Percentiles rank a stretch among this genome's conserved stretches.
phyloP scores from a whole-genome alignment of 1,140 invertebrate species.

The Littorina saxatilis region DNA sequence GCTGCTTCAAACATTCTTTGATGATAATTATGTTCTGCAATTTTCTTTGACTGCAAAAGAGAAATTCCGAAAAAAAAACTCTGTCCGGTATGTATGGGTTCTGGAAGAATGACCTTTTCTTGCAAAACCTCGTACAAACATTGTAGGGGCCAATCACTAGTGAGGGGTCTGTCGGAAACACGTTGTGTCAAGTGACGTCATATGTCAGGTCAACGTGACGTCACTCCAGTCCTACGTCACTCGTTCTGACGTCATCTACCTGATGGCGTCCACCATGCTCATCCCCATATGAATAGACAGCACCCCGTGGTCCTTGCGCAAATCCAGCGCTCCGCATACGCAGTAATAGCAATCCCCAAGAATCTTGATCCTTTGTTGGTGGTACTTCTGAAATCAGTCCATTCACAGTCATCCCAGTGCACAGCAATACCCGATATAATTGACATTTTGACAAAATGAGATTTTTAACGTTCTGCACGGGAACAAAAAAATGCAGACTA shows the following conservation, averaged over 20 bases:
- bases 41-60: no score
- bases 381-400: constrained; percentile 85
- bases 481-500: neutral
- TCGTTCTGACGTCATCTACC: constrained; percentile 81
- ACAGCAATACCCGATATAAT: neutral
- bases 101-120: no score
- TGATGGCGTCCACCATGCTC: constrained; percentile 97
- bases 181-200: no score
- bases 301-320: constrained; percentile 93
- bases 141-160: no score
- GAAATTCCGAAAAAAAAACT: no score
- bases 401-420: neutral
- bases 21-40: no score
- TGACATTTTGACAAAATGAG: neutral
- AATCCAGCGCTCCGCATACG: constrained; percentile 87
- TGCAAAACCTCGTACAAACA: no score
- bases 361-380: constrained; percentile 96
- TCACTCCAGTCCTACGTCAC: no score
- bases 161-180: no score
- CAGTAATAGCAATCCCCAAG: constrained; percentile 98
- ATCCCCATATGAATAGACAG: constrained; percentile 96
- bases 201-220: no score
- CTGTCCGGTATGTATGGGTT: no score
- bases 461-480: neutral
- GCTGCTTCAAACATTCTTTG: no score